A percentile compares a stretch with the other conserved stretches of the same genome.
phyloP scores from a whole-genome alignment of 2,113 vertebrate species.

The Gymnorhina tibicen region DNA sequence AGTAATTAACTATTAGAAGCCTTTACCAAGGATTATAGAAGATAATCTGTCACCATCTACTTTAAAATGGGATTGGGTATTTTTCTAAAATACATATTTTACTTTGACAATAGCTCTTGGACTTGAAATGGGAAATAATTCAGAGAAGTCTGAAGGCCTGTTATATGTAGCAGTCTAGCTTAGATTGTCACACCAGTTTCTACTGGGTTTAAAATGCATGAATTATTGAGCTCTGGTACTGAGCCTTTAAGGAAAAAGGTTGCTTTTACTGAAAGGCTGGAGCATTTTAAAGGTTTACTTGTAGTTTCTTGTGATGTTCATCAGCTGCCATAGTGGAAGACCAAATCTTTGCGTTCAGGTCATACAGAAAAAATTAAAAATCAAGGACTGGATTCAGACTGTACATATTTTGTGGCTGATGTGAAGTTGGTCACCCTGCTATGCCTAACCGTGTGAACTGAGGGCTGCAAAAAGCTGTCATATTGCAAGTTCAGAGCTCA shows the following conservation, averaged over 20 bases:
- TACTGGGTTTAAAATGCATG: slow-evolving; percentile 15
- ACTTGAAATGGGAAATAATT: slow-evolving; percentile 1
- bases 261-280: not conserved
- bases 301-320: slow-evolving; percentile 1
- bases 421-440: not conserved
- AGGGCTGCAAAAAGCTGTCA: not conserved
- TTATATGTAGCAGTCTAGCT: not conserved
- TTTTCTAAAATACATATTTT: not conserved
- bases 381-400: not conserved
- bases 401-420: not conserved
- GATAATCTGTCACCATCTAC: not conserved
- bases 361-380: not conserved
- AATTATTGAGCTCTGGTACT: slow-evolving; percentile 17
- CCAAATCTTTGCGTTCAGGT: not conserved
- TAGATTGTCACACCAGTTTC: not conserved
- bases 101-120: not conserved
- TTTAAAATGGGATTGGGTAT: not conserved
- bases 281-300: not conserved
- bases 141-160: not conserved
- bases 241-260: not conserved
- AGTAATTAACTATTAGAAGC: not conserved
- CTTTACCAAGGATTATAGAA: not conserved
- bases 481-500: not conserved
- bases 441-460: not conserved
- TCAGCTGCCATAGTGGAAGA: not conserved